phyloP scores from a whole-genome alignment of 2,888 invertebrate species.

The Oligia latruncula region DNA sequence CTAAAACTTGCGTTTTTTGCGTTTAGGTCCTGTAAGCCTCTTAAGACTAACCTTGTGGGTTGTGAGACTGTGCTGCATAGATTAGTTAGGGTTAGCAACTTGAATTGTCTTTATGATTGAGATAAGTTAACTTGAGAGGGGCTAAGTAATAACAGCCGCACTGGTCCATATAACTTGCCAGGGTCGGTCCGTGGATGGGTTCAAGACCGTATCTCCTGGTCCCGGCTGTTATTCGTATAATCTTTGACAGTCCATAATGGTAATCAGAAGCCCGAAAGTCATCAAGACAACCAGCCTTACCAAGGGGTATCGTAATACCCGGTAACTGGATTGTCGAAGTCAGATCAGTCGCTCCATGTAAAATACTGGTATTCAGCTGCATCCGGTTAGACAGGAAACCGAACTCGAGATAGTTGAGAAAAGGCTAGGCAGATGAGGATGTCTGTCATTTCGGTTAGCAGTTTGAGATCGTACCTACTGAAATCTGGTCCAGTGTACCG shows the following conservation, averaged over 20 bases:
- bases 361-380: too few relatives aligned
- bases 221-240: too few relatives aligned
- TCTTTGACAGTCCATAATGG: not conserved
- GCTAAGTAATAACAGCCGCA: too few relatives aligned
- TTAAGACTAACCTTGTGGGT: not conserved
- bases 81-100: constrained; percentile 9
- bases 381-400: too few relatives aligned
- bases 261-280: not conserved
- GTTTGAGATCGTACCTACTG: too few relatives aligned
- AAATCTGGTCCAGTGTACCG: too few relatives aligned
- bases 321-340: not conserved
- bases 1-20: too few relatives aligned
- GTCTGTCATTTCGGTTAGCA: too few relatives aligned
- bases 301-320: not conserved
- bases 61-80: constrained; percentile 1
- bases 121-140: not conserved
- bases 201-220: too few relatives aligned
- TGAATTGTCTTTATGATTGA: not conserved
- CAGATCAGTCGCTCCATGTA: not conserved
- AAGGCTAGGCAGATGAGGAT: too few relatives aligned
- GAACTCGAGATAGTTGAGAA: too few relatives aligned
- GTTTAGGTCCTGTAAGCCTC: too few relatives aligned
- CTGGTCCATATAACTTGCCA: not conserved
- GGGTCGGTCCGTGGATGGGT: not conserved
- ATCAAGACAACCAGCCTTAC: not conserved